These are phyloP conservation scores for Forficula auricularia DNA, from an alignment of 1,140 invertebrate species.

Conservation along the genomic window DNA sequence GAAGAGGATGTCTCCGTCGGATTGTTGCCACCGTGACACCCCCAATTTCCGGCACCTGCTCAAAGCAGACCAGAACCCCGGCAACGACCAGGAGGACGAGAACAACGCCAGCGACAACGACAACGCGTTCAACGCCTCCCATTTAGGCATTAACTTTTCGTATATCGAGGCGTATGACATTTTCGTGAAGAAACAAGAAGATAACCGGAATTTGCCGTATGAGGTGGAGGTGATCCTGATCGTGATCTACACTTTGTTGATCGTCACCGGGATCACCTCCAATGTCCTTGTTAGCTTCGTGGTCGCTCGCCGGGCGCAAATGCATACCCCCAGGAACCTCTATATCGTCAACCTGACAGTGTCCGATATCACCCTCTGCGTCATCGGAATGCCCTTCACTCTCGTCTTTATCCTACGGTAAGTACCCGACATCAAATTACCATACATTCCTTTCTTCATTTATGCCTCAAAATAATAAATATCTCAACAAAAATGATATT, in stretches of 20 bases:
- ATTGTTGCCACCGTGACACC: too few relatives aligned
- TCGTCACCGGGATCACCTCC: constrained; percentile 23
- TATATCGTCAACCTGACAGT: constrained; percentile 42
- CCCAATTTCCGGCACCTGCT: too few relatives aligned
- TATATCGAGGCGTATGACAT: constrained; percentile 15
- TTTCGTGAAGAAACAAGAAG: constrained; percentile 11
- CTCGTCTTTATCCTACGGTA: constrained; percentile 24
- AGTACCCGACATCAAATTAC: too few relatives aligned
- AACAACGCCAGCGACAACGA: background rate
- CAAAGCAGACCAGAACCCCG: too few relatives aligned
- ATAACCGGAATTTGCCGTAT: constrained; percentile 11
- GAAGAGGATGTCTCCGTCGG: too few relatives aligned
- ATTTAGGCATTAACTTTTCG: constrained; percentile 18
- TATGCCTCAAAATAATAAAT: too few relatives aligned
- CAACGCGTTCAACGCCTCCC: constrained; percentile 23
- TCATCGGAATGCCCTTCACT: constrained; percentile 38
- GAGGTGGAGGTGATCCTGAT: constrained; percentile 20
- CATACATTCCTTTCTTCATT: too few relatives aligned
- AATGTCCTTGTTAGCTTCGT: constrained; percentile 27
- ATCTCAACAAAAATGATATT: too few relatives aligned
- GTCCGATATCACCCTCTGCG: constrained; percentile 37
- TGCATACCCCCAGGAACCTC: constrained; percentile 40
- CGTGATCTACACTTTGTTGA: constrained; percentile 23
- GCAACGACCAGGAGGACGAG: too few relatives aligned
- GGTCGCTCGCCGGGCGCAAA: constrained; percentile 24